A percentile compares a stretch with the other conserved stretches of the same genome.
phyloP scores from a whole-genome alignment of 2,888 invertebrate genomes.

The Agonopterix arenella region DNA sequence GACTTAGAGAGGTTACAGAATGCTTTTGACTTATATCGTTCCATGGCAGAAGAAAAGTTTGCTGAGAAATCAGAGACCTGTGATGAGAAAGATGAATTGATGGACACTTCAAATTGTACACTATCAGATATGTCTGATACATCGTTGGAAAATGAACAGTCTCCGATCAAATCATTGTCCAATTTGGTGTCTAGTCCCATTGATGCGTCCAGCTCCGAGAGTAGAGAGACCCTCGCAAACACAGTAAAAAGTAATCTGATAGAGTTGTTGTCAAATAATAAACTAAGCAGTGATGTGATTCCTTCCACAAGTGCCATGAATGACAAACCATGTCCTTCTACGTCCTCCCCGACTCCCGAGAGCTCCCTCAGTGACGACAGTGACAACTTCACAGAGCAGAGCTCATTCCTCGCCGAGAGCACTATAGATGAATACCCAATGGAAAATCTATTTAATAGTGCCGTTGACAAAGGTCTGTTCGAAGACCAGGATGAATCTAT shows the following conservation, averaged over 20 bases:
- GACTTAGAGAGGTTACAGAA: conserved; percentile 67
- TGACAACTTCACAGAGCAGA: conserved; percentile 66
- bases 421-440: conserved; percentile 71
- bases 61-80: conserved; percentile 31
- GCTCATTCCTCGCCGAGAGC: conserved; percentile 66
- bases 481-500: conserved; percentile 65
- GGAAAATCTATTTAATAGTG: conserved; percentile 70
- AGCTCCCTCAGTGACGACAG: conserved; percentile 67
- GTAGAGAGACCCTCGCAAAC: conserved; percentile 42
- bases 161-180: conserved; percentile 79
- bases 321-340: conserved; percentile 43
- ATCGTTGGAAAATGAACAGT: conserved; percentile 64
- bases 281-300: conserved; percentile 43
- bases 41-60: conserved; percentile 61
- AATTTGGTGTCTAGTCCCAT: conserved; percentile 78
- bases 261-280: conserved; percentile 59
- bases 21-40: conserved; percentile 62
- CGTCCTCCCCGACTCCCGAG: conserved; percentile 52
- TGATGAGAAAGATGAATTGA: conserved; percentile 45
- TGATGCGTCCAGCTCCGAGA: conserved; percentile 42
- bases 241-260: conserved; percentile 64
- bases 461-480: conserved; percentile 67
- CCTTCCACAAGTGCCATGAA: conserved; percentile 50
- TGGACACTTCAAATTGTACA: conserved; percentile 47
- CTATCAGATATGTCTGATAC: conserved; percentile 50